A percentile compares a stretch with the other conserved stretches of the same genome.
Evolutionary conservation across 2,888 invertebrate genomes (phyloP).

Genomic region (Plagiodera versicolora): DNA sequence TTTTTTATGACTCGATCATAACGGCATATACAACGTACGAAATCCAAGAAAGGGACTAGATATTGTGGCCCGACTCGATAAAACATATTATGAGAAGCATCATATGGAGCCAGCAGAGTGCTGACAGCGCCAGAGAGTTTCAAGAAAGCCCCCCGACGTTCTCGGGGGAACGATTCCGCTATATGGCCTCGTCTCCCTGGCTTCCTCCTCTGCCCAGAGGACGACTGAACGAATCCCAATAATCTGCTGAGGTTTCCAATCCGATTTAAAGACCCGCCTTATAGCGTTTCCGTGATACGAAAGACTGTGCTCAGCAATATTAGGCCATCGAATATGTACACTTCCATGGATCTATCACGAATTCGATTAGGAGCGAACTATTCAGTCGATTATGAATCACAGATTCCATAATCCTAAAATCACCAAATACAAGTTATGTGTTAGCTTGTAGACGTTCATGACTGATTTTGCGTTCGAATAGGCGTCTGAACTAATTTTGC

Average conservation of each 20-base stretch:
- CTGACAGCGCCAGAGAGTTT: conserved; percentile 24
- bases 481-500: too few species aligned
- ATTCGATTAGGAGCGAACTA: conserved; percentile 17
- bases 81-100: conserved; percentile 30
- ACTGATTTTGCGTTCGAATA: too few species aligned
- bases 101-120: conserved; percentile 33
- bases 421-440: neutral
- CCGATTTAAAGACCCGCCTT: conserved; percentile 48
- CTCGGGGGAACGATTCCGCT: conserved; percentile 45
- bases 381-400: conserved; percentile 4
- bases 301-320: conserved; percentile 39
- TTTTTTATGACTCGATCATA: neutral
- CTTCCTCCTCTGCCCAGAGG: conserved; percentile 38
- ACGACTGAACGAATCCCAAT: conserved; percentile 47
- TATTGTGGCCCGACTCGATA: conserved; percentile 11
- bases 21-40: neutral
- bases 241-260: conserved; percentile 51
- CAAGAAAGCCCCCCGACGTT: conserved; percentile 31
- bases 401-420: neutral
- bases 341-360: conserved; percentile 20
- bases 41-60: neutral
- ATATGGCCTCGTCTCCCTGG: conserved; percentile 35
- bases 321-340: conserved; percentile 34
- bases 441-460: too few species aligned
- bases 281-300: conserved; percentile 43